Evolutionary conservation across 2,113 vertebrate species (phyloP).

Genomic region (Coptodon bakossiorum): DNA sequence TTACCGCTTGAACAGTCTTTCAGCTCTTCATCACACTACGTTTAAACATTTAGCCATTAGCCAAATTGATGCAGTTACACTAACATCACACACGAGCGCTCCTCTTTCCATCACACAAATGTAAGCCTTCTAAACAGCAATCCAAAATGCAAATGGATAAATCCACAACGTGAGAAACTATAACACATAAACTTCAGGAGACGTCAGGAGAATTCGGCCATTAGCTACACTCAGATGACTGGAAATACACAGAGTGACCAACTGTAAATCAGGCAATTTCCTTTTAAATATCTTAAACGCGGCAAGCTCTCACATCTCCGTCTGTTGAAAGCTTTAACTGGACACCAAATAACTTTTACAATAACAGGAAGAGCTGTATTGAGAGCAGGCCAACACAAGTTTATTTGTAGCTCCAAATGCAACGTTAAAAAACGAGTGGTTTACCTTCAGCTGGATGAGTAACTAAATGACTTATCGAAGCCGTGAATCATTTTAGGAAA

Average conservation of each 20-base stretch:
- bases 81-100: neutral
- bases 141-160: rapidly evolving
- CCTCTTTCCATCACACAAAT: neutral
- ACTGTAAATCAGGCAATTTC: neutral
- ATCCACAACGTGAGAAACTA: neutral
- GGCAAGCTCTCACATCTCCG: neutral
- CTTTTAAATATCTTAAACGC: neutral
- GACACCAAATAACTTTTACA: neutral
- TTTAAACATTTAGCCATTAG: neutral
- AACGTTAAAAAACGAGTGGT: neutral
- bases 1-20: neutral
- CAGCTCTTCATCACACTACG: neutral
- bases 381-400: rapidly evolving
- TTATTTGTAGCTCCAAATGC: neutral
- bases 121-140: neutral
- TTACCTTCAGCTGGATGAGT: neutral
- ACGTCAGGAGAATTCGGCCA: neutral
- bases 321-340: neutral
- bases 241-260: neutral
- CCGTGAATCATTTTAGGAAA: neutral
- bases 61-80: neutral
- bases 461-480: neutral
- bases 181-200: neutral
- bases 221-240: neutral
- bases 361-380: neutral